Evolutionary conservation across 2,113 vertebrate species (phyloP).

Genomic region (Forbesichthys agassizii): DNA sequence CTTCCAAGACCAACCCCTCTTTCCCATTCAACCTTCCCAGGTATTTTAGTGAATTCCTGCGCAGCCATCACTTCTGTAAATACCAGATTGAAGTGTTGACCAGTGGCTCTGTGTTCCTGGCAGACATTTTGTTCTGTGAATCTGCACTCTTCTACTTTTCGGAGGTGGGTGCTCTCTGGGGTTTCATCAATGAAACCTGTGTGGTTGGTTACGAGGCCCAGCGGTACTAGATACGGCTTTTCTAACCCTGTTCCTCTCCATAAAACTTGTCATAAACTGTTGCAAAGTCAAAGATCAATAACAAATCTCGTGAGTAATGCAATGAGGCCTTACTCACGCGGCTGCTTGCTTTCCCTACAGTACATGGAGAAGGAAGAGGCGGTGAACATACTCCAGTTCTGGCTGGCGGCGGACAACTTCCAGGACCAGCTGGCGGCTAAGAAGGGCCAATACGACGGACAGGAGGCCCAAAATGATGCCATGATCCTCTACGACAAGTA

Average conservation of each 20-base stretch:
- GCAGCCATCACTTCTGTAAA: conserved; percentile 99
- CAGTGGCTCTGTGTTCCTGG: conserved; percentile 95
- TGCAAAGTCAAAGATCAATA: not conserved
- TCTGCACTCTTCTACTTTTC: conserved; percentile 99
- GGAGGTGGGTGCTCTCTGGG: conserved; percentile 82
- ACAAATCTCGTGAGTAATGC: not conserved
- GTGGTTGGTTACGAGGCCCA: not conserved
- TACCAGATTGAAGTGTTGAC: conserved; percentile 99
- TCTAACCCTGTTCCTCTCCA: no score
- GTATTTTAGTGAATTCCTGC: conserved; percentile 96
- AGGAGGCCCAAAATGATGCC: conserved; percentile 97
- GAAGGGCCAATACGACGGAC: conserved; percentile 96
- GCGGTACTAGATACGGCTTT: no score
- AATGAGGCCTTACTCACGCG: not conserved
- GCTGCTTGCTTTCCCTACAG: conserved; percentile 63
- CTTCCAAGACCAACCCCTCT: not conserved
- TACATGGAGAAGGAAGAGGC: conserved; percentile 99
- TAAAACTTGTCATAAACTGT: no score
- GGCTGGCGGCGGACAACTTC: conserved; percentile 98
- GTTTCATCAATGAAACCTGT: not conserved
- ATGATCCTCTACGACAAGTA: conserved; percentile 99
- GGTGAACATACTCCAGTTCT: conserved; percentile 95
- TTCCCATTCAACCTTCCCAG: conserved; percentile 69
- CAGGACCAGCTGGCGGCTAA: conserved; percentile 97
- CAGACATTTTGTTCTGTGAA: conserved; percentile 98